Evolutionary conservation across 1,140 invertebrate species (phyloP).

Genomic region (Apis florea): DNA sequence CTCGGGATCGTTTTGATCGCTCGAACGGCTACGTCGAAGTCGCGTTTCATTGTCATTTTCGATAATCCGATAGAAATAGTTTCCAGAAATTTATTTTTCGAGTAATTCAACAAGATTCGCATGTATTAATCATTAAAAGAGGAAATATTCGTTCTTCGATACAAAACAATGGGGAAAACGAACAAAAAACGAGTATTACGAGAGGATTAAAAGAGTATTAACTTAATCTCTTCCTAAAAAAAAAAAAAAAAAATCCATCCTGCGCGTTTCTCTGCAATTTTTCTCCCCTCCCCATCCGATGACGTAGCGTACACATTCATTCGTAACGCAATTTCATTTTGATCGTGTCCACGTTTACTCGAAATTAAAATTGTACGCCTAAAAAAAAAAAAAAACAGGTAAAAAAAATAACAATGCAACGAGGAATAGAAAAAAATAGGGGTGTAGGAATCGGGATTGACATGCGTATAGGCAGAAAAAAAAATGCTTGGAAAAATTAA

Average conservation of each 20-base stretch:
- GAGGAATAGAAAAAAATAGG: background rate
- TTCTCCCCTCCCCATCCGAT: background rate
- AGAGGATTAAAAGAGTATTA: background rate
- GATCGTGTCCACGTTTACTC: background rate
- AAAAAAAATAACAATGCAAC: background rate
- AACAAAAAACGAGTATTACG: background rate
- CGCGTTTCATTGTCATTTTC: too few relatives aligned
- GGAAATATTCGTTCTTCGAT: too few relatives aligned
- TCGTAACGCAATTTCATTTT: slow-evolving; percentile 32
- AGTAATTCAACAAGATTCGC: too few relatives aligned
- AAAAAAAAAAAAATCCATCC: background rate
- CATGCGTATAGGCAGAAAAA: background rate
- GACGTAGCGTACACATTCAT: background rate
- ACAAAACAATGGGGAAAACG: too few relatives aligned
- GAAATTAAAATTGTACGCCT: slow-evolving; percentile 6
- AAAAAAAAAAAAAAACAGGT: background rate
- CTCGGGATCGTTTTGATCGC: too few relatives aligned
- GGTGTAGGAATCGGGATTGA: background rate
- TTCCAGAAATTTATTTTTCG: too few relatives aligned
- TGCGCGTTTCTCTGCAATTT: background rate
- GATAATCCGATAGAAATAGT: too few relatives aligned
- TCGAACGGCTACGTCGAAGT: too few relatives aligned
- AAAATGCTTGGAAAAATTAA: slow-evolving; percentile 10
- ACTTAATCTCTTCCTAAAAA: background rate
- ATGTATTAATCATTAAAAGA: too few relatives aligned